Conservation (phyloP, 2,888 invertebrate species). For the Cosmia pyralina region DNA sequence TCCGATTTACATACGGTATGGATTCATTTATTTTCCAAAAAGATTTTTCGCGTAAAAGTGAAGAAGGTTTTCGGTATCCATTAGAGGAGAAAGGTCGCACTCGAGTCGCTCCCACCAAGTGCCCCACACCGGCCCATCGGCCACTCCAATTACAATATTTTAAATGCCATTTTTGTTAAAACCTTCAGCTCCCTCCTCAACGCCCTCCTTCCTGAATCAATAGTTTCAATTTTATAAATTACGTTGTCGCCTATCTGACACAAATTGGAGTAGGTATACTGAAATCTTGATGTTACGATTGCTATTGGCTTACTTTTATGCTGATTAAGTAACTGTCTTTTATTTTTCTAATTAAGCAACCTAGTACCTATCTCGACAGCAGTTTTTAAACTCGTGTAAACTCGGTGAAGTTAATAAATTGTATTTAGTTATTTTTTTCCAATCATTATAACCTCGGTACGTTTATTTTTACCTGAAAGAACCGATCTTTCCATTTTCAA, state of each 20-base stretch:
- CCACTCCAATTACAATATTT: constrained; percentile 84
- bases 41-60: constrained; percentile 86
- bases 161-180: constrained; percentile 73
- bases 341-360: no score
- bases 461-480: constrained; percentile 3
- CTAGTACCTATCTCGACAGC: no score
- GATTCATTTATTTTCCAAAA: constrained; percentile 88
- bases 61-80: constrained; percentile 85
- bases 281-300: constrained; percentile 1
- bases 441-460: no score
- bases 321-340: not conserved
- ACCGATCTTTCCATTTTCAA: not conserved
- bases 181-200: constrained; percentile 37
- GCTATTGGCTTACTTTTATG: constrained; percentile 1
- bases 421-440: no score
- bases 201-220: constrained; percentile 66
- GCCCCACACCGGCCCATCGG: constrained; percentile 69
- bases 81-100: constrained; percentile 84
- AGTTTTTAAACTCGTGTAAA: no score
- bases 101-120: constrained; percentile 70
- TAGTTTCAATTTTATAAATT: constrained; percentile 65
- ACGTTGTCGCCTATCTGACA: constrained; percentile 20
- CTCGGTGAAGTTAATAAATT: no score
- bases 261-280: constrained; percentile 20
- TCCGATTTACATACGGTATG: constrained; percentile 89